Evolutionary conservation across 2,113 vertebrate species (phyloP).

Genomic region (Pseudorectes ferrugineus): DNA sequence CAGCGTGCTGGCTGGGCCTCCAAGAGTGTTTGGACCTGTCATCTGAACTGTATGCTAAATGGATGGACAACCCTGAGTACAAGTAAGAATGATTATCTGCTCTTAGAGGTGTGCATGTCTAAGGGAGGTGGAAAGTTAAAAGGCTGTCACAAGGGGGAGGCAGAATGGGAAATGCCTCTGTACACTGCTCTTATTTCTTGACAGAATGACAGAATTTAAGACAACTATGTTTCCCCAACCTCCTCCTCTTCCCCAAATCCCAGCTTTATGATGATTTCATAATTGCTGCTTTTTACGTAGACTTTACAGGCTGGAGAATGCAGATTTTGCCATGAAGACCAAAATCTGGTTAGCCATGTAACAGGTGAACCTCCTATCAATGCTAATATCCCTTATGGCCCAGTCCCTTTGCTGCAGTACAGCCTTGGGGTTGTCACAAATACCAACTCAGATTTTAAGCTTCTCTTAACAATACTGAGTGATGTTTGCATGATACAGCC

Average conservation of each 20-base stretch:
- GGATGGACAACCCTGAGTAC: constrained; percentile 62
- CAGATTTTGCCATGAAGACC: not conserved
- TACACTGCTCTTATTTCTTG: not conserved
- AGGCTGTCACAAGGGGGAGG: not conserved
- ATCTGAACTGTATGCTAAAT: constrained; percentile 67
- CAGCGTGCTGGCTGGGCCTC: constrained; percentile 69
- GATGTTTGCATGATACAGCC: not conserved
- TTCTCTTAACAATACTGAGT: not conserved
- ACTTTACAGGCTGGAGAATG: not conserved
- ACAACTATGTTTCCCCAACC: fast-evolving
- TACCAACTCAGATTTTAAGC: not conserved
- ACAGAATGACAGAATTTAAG: not conserved
- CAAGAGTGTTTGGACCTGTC: constrained; percentile 76
- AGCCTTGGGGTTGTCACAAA: not conserved
- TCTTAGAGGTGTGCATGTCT: not conserved
- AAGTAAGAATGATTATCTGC: constrained; percentile 59
- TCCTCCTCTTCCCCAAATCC: not conserved
- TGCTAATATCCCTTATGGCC: not conserved
- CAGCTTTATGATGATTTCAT: not conserved
- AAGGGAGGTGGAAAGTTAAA: not conserved
- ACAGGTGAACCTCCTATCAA: not conserved
- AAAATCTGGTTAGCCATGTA: not conserved
- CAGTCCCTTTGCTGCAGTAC: not conserved
- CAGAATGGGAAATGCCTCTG: not conserved
- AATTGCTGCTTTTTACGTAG: not conserved